Percentiles rank a stretch among this genome's conserved stretches.
These are phyloP conservation scores for Drepanosiphum platanoidis DNA, from an alignment of 2,888 invertebrate genomes.

Conservation along the genomic window DNA sequence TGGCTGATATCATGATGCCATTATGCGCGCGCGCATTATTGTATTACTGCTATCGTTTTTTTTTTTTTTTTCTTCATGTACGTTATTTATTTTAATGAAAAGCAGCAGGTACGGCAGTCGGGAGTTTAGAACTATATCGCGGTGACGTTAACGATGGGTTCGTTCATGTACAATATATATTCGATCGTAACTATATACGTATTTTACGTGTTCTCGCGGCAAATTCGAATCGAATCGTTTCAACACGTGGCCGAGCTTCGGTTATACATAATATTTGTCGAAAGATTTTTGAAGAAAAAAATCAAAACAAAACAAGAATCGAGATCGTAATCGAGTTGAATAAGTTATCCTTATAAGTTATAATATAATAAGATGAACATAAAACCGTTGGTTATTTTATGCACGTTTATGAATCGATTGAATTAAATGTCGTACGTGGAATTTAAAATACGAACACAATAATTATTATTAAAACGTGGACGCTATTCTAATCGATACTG, in stretches of 20 bases:
- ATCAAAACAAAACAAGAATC: no score
- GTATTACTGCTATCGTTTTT: background rate
- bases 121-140: background rate
- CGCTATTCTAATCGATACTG: background rate
- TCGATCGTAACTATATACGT: background rate
- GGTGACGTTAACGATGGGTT: conserved; percentile 32
- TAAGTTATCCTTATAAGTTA: no score
- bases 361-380: no score
- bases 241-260: background rate
- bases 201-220: background rate
- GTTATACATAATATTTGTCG: no score
- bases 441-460: background rate
- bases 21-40: background rate
- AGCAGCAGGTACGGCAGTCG: background rate
- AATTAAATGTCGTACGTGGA: background rate
- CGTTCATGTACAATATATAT: background rate
- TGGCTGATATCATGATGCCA: background rate
- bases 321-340: no score
- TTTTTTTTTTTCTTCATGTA: background rate
- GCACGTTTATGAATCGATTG: no score
- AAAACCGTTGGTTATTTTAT: no score
- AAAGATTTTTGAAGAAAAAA: no score
- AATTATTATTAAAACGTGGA: background rate
- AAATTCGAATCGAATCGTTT: background rate
- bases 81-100: background rate